Evolutionary conservation across 2,888 invertebrate genomes (phyloP).

Genomic region (Tipula lateralis): DNA sequence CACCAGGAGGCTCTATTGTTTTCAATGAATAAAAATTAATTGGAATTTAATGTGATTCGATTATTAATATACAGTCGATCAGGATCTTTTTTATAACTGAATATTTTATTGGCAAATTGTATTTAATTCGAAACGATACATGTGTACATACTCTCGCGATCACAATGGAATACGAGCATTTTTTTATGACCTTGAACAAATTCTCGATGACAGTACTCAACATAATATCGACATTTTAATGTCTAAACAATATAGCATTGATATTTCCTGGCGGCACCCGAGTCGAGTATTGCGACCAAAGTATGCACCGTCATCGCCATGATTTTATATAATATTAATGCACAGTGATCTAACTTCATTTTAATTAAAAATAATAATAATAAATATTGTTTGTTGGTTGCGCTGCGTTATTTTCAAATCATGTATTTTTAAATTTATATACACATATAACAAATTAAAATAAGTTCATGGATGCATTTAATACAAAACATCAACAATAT

Average conservation of each 20-base stretch:
- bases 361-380: neutral
- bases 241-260: neutral
- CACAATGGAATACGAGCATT: too few species aligned
- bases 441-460: neutral
- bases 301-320: neutral
- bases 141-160: too few species aligned
- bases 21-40: neutral
- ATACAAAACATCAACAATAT: neutral
- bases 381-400: neutral
- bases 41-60: neutral
- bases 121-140: neutral
- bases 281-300: neutral
- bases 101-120: neutral
- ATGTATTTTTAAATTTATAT: neutral
- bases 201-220: neutral
- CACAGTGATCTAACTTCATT: neutral
- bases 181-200: neutral
- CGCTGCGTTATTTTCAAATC: neutral
- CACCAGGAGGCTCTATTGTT: neutral
- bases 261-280: neutral
- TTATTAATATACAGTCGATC: neutral
- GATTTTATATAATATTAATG: neutral
- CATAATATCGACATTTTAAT: neutral
- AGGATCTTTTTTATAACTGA: neutral
- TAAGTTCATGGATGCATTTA: neutral